These are phyloP conservation scores for Mesorhabditis spiculigera DNA, from an alignment of 2,888 invertebrate species.

Conservation along the genomic window DNA sequence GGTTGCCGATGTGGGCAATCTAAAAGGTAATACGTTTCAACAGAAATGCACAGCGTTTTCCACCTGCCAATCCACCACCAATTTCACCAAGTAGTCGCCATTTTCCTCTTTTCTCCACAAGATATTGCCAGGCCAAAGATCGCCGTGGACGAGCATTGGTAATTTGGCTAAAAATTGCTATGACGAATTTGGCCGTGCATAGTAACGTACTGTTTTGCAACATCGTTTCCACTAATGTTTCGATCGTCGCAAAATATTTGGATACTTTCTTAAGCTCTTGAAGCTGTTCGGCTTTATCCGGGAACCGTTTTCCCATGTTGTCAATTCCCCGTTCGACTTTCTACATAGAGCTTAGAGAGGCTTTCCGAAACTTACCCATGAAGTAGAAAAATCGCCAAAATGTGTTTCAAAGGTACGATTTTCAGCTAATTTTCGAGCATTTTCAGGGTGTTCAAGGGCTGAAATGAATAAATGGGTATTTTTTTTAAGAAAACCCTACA, in stretches of 20 bases:
- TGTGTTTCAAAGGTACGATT: background rate
- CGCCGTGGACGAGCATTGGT: background rate
- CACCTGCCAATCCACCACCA: background rate
- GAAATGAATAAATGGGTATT: no score
- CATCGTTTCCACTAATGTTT: background rate
- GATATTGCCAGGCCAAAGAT: background rate
- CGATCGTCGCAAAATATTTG: background rate
- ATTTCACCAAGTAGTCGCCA: background rate
- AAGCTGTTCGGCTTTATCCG: background rate
- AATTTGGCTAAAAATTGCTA: background rate
- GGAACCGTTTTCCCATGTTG: background rate
- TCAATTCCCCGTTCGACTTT: constrained; percentile 1
- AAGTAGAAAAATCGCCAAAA: background rate
- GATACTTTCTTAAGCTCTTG: background rate
- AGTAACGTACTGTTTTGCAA: background rate
- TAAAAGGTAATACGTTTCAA: background rate
- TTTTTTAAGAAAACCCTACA: constrained; percentile 2
- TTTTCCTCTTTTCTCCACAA: background rate
- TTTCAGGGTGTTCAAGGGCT: background rate
- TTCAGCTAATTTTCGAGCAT: background rate
- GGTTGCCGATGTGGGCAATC: background rate
- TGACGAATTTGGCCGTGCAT: no score
- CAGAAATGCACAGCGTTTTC: background rate
- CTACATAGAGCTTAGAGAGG: background rate
- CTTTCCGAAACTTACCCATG: no score